Conservation (phyloP, 2,888 invertebrate species). For the Tethea ocularis region DNA sequence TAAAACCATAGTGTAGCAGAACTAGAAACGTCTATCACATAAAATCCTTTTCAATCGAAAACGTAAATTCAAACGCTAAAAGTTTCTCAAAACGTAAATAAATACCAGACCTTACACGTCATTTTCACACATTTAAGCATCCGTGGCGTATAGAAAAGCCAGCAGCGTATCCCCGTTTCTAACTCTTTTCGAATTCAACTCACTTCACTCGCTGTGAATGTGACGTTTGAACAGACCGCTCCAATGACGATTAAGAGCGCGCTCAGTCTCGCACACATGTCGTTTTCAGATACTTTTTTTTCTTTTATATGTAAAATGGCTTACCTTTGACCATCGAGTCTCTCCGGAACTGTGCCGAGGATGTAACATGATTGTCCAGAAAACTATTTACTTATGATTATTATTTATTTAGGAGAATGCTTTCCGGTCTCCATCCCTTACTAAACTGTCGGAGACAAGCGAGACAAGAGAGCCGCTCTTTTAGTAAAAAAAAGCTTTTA, state of each 20-base stretch:
- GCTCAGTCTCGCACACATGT: conserved; percentile 19
- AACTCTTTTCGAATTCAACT: conserved; percentile 49
- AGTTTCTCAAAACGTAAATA: conserved; percentile 5
- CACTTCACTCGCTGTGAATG: conserved; percentile 34
- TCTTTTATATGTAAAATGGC: not conserved
- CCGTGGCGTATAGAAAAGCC: conserved; percentile 30
- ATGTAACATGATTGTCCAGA: no score
- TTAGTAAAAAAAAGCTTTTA: no score
- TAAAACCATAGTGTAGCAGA: not conserved
- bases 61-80: conserved; percentile 4
- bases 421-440: no score
- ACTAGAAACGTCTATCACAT: not conserved
- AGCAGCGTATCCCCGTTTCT: conserved; percentile 30
- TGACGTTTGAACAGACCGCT: conserved; percentile 44
- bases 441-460: no score
- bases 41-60: not conserved
- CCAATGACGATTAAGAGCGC: conserved; percentile 36
- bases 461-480: no score
- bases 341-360: no score
- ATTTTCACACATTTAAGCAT: conserved; percentile 25
- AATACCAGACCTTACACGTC: conserved; percentile 19
- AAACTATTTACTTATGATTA: no score
- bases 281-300: conserved; percentile 28
- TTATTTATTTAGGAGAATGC: no score
- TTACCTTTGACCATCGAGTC: no score